Conservation (phyloP, 2,113 vertebrate species). For the Alligator sinensis region DNA sequence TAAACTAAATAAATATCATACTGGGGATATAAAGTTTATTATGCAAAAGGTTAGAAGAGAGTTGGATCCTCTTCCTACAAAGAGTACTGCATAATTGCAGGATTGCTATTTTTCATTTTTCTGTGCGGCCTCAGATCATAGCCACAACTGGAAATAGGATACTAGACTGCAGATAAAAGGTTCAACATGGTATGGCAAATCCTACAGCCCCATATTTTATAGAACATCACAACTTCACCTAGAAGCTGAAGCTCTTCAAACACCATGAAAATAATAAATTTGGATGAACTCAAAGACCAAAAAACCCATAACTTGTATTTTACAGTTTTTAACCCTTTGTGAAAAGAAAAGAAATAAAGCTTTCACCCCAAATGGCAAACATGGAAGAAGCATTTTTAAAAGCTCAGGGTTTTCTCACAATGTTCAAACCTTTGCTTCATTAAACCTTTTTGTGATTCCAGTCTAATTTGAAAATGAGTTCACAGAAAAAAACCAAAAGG, state of each 20-base stretch:
- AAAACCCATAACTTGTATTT: neutral
- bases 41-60: neutral
- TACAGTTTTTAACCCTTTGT: neutral
- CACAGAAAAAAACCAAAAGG: neutral
- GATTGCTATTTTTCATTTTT: neutral
- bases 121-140: neutral
- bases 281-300: neutral
- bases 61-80: neutral
- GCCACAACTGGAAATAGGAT: neutral
- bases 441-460: neutral
- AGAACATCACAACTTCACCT: neutral
- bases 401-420: neutral
- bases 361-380: neutral
- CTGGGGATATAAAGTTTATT: neutral
- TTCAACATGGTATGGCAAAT: neutral
- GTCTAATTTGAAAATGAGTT: slow-evolving; percentile 36
- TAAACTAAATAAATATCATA: neutral
- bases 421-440: neutral
- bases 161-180: neutral
- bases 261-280: neutral
- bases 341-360: neutral
- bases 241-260: neutral
- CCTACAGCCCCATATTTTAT: rapidly evolving
- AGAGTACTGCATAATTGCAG: neutral
- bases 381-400: neutral